phyloP scores from a whole-genome alignment of 2,797 vertebrate species.

The Pelodytes ibericus region DNA sequence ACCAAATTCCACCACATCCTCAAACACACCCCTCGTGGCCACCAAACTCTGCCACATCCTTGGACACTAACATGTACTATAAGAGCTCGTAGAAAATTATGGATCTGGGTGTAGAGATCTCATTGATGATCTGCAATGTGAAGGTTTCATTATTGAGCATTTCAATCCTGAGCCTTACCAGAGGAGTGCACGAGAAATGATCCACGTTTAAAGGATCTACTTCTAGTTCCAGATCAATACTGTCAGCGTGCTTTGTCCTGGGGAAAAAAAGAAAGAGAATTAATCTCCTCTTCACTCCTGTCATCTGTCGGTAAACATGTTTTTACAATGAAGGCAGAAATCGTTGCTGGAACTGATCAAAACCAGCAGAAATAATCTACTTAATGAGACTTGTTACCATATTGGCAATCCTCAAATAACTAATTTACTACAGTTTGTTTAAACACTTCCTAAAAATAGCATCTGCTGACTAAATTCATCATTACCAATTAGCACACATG shows the following conservation, averaged over 20 bases:
- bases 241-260: slow-evolving; percentile 95
- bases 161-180: slow-evolving; percentile 77
- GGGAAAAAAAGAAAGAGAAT: slow-evolving; percentile 20
- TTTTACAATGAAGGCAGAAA: slow-evolving; percentile 6
- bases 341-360: not conserved
- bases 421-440: slow-evolving; percentile 11
- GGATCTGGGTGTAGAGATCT: too few species aligned
- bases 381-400: slow-evolving; percentile 6
- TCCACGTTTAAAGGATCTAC: slow-evolving; percentile 98
- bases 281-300: slow-evolving; percentile 7
- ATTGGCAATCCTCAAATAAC: slow-evolving; percentile 4
- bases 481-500: not conserved
- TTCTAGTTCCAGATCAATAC: slow-evolving; percentile 96
- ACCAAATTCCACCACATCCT: too few species aligned
- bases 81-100: too few species aligned
- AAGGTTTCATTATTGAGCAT: not conserved
- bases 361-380: not conserved
- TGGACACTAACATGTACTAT: too few species aligned
- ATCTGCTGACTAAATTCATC: not conserved
- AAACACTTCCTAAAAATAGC: slow-evolving; percentile 1
- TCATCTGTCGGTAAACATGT: not conserved
- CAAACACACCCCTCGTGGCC: too few species aligned
- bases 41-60: too few species aligned
- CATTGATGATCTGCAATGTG: not conserved
- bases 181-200: slow-evolving; percentile 98